Evolutionary conservation across 2,797 vertebrate genomes (phyloP).

Genomic region (Cuculus canorus): DNA sequence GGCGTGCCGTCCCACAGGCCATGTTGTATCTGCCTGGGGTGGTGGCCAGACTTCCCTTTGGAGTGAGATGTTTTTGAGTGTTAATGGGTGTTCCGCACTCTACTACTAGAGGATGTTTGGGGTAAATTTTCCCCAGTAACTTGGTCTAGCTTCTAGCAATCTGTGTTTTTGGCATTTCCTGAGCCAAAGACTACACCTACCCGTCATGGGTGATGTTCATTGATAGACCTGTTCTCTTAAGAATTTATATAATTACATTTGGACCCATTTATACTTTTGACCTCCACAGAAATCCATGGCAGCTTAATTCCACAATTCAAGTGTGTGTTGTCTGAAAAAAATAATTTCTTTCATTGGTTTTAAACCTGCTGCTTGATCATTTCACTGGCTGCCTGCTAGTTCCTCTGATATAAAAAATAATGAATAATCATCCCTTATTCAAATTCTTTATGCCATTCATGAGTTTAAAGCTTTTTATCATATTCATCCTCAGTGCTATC

Average conservation of each 20-base stretch:
- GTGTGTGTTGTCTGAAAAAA: slow-evolving; percentile 3
- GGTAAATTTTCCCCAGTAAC: not conserved
- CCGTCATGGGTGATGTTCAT: not conserved
- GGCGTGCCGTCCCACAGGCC: not conserved
- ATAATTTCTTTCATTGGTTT: not conserved
- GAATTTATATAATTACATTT: slow-evolving; percentile 7
- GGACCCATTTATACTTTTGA: slow-evolving; percentile 11
- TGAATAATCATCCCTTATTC: slow-evolving; percentile 43
- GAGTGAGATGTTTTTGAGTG: not conserved
- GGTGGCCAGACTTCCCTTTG: not conserved
- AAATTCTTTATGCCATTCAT: slow-evolving; percentile 14
- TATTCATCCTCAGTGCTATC: not conserved
- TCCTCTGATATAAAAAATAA: slow-evolving; percentile 18
- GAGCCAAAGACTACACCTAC: not conserved
- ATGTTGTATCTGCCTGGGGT: not conserved
- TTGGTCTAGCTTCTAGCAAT: not conserved
- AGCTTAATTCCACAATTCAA: slow-evolving; percentile 11
- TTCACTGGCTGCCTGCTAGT: not conserved
- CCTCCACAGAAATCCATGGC: not conserved
- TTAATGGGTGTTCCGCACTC: not conserved
- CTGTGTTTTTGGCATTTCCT: not conserved
- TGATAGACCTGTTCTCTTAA: not conserved
- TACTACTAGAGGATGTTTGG: not conserved
- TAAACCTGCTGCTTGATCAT: slow-evolving; percentile 42
- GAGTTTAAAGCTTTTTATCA: slow-evolving; percentile 13